phyloP scores from a whole-genome alignment of 2,888 invertebrate genomes.

The Thera britannica region DNA sequence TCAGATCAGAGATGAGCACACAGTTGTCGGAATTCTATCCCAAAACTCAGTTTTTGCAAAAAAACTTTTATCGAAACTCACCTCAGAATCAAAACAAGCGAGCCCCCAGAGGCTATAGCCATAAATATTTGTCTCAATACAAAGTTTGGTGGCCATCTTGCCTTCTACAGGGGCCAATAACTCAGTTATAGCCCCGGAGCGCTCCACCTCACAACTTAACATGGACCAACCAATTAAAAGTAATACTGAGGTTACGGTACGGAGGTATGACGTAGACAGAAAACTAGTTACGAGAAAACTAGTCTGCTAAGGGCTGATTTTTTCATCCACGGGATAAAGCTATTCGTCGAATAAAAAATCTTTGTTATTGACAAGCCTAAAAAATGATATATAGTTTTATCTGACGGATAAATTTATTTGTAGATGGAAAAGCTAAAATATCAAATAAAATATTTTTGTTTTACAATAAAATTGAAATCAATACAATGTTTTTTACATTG shows the following conservation, averaged over 20 bases:
- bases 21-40: background rate
- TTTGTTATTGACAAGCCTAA: too few species aligned
- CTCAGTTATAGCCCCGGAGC: conserved; percentile 53
- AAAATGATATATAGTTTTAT: too few species aligned
- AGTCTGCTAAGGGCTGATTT: too few species aligned
- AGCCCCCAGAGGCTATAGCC: conserved; percentile 26
- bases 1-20: too few species aligned
- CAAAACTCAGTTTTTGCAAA: conserved; percentile 7
- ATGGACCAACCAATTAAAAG: conserved; percentile 35
- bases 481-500: too few species aligned
- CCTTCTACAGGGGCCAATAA: conserved; percentile 54
- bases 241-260: conserved; percentile 11
- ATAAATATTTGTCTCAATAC: conserved; percentile 42
- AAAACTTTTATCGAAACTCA: conserved; percentile 17
- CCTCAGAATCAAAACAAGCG: conserved; percentile 25
- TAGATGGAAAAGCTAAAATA: too few species aligned
- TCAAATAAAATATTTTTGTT: too few species aligned
- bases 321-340: too few species aligned
- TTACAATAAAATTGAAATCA: too few species aligned
- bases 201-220: conserved; percentile 38
- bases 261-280: background rate
- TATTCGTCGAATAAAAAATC: too few species aligned
- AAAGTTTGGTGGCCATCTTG: conserved; percentile 47
- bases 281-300: background rate
- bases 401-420: too few species aligned